These are phyloP conservation scores for Eupithecia abbreviata DNA, from an alignment of 2,888 invertebrate species.

Conservation along the genomic window DNA sequence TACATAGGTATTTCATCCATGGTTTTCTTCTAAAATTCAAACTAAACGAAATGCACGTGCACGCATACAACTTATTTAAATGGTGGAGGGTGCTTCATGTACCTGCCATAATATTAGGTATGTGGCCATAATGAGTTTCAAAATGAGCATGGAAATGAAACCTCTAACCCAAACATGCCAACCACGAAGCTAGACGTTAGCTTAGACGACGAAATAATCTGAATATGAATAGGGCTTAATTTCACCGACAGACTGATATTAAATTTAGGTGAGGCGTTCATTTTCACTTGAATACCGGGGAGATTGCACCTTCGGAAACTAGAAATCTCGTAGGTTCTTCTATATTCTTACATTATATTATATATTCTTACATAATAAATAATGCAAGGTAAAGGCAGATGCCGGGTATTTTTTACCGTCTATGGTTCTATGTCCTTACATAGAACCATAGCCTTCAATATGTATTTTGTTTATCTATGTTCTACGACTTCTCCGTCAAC, in stretches of 20 bases:
- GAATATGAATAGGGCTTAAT: constrained; percentile 70
- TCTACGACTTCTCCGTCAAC: too few species aligned
- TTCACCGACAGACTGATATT: constrained; percentile 61
- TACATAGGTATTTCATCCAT: neutral
- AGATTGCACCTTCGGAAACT: constrained; percentile 29
- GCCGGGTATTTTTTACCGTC: neutral
- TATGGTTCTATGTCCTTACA: too few species aligned
- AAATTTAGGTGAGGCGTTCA: constrained; percentile 61
- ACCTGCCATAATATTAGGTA: neutral
- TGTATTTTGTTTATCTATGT: too few species aligned
- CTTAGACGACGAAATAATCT: constrained; percentile 63
- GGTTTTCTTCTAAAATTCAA: neutral
- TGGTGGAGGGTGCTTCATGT: neutral
- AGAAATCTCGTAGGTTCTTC: neutral
- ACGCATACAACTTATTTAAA: neutral
- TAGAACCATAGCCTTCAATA: too few species aligned
- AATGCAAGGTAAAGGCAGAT: neutral
- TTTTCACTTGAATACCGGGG: constrained; percentile 25
- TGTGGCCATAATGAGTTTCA: neutral
- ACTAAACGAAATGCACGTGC: neutral
- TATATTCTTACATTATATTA: too few species aligned
- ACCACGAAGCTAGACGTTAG: constrained; percentile 25
- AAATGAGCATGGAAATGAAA: constrained; percentile 1
- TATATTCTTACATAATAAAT: constrained; percentile 1
- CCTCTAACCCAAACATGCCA: constrained; percentile 10